These are phyloP conservation scores for Chrysochloris asiatica DNA, from an alignment of 2,113 vertebrate genomes.

Conservation along the genomic window DNA sequence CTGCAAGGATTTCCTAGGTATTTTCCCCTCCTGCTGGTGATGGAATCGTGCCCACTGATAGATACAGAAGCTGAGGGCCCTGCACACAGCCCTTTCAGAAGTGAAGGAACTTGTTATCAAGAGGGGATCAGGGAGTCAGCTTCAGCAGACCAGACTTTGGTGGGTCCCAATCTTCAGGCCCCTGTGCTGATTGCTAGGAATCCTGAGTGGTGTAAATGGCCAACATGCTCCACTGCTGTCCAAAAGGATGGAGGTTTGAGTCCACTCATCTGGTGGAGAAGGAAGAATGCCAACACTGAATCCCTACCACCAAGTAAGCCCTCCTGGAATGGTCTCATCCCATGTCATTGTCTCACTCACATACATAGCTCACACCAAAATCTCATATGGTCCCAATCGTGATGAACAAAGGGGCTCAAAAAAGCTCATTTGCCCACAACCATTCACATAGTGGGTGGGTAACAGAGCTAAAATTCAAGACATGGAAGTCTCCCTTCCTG, in stretches of 20 bases:
- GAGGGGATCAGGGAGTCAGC: not conserved
- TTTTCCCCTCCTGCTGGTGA: not conserved
- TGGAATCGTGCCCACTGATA: not conserved
- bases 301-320: not conserved
- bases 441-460: not conserved
- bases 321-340: too few relatives aligned
- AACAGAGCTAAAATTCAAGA: not conserved
- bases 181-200: not conserved
- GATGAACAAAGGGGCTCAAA: not conserved
- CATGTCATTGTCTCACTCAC: too few relatives aligned
- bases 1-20: not conserved
- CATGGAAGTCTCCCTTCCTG: not conserved
- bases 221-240: not conserved
- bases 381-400: not conserved
- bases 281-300: not conserved
- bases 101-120: not conserved
- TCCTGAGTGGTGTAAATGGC: not conserved
- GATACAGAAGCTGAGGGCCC: not conserved
- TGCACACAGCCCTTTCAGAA: not conserved
- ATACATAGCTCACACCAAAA: not conserved
- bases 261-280: not conserved
- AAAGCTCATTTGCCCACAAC: not conserved
- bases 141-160: not conserved
- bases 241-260: not conserved
- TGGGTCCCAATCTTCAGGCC: not conserved